A percentile compares a stretch with the other conserved stretches of the same genome.
Evolutionary conservation across 1,140 invertebrate species (phyloP).

Genomic region (Drosophila navojoa): DNA sequence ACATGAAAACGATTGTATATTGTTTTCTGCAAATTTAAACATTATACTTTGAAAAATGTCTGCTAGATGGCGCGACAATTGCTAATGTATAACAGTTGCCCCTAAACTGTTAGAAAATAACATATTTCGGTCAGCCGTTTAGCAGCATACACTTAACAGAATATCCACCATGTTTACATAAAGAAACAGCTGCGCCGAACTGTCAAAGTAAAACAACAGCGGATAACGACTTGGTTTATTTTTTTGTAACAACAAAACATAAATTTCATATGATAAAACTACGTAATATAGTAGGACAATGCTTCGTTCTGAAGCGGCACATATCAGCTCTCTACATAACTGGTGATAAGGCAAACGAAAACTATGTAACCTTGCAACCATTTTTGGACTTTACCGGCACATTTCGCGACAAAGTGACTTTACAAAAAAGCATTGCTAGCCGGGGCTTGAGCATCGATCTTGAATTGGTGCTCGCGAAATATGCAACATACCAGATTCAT

Average conservation of each 20-base stretch:
- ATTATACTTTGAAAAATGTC: not conserved
- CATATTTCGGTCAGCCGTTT: too few species aligned
- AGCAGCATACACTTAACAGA: too few species aligned
- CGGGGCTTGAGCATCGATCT: conserved; percentile 84
- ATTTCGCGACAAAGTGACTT: conserved; percentile 84
- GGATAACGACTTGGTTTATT: not conserved
- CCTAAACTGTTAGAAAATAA: too few species aligned
- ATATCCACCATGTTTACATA: too few species aligned
- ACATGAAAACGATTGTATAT: too few species aligned
- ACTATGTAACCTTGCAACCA: conserved; percentile 86
- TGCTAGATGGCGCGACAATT: conserved; percentile 3
- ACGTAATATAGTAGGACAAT: conserved; percentile 8
- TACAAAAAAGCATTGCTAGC: conserved; percentile 84
- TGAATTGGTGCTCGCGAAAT: conserved; percentile 84
- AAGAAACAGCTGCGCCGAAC: conserved; percentile 9
- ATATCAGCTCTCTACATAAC: conserved; percentile 87
- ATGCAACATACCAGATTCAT: conserved; percentile 85
- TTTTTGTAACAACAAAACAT: conserved; percentile 4
- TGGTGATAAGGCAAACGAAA: conserved; percentile 85
- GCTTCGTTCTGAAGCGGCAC: conserved; percentile 30
- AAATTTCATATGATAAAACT: conserved; percentile 48
- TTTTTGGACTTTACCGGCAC: conserved; percentile 85
- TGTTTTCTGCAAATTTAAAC: too few species aligned
- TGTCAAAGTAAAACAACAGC: conserved; percentile 8
- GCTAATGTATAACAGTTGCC: too few species aligned